Evolutionary conservation across 2,888 invertebrate species (phyloP), one percentile per base, ranked within the genome.

Genomic region (Rotaria sp.): DNA sequence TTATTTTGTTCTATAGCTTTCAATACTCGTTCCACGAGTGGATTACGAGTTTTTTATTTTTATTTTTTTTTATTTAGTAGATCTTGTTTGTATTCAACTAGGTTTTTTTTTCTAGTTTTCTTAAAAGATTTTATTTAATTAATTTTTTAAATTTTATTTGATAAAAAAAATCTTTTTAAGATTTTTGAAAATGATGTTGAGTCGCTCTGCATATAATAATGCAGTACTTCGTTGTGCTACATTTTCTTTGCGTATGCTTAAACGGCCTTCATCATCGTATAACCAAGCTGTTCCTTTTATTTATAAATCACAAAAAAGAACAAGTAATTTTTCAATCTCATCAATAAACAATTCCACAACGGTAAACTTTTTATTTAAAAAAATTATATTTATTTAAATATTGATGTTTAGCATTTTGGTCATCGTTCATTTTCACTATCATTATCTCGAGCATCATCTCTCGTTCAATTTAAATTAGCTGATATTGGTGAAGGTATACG

Each of bases 401-500:
- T 59, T n/a, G 10, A 59, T 59, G 2, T 67, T 21, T 38, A 67
- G 67, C 67, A 67, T 67, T 67, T 67, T 38, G 67, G 35, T 67
- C 38, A 15, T 35, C 67, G 67, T 67, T 30, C 30, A 35, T 67
- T 67, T 67, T 67, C 67, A 18, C 21, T 67, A 38, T 67, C 67
- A 21, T 4, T 26, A 35, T 67, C 35, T 67, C 67, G 35, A 7
- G 35, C 18, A 35, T 67, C 67, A n/a, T 35, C 35, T 2, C 21
- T 94, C 80, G 94, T 96, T 13, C 94, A 95, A 35, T 99, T 97
- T 91, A 95, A 95, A 89, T 92, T 99, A 85, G 95, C 97, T 35
- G 99, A 99, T 92, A 99, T 99, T 90, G 99, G 99, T 10, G 99
- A 99, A 93, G 99, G 99, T 4, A 99, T 99, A 88, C 93, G 95